phyloP scores from a whole-genome alignment of 2,888 invertebrate species.

The Marasmarcha lunaedactyla region DNA sequence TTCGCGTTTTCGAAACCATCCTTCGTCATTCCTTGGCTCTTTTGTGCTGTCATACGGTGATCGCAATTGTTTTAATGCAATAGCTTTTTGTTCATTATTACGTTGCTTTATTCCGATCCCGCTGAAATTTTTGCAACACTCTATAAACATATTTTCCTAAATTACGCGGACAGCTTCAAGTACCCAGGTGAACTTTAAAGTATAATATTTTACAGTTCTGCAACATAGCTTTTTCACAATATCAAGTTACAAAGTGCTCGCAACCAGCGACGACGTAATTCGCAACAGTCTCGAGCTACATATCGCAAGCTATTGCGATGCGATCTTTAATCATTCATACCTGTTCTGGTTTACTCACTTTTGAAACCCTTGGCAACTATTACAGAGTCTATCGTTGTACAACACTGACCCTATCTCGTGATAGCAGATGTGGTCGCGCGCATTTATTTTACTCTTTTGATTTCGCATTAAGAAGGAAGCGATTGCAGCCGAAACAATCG shows the following conservation, averaged over 20 bases:
- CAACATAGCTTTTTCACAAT: conserved; percentile 1
- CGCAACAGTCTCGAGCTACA: conserved; percentile 49
- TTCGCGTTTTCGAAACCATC: conserved; percentile 66
- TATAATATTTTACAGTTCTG: no score
- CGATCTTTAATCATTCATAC: conserved; percentile 48
- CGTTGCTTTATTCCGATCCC: no score
- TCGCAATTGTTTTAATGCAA: conserved; percentile 16
- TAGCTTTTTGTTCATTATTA: not conserved
- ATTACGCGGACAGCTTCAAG: no score
- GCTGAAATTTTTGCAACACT: no score
- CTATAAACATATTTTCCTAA: no score
- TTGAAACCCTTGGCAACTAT: conserved; percentile 12
- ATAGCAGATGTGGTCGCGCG: not conserved
- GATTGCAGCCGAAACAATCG: conserved; percentile 56
- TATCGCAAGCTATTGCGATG: conserved; percentile 65
- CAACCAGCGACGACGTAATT: conserved; percentile 27
- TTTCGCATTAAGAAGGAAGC: conserved; percentile 55
- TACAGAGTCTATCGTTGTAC: not conserved
- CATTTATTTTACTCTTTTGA: conserved; percentile 22
- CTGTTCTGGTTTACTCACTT: conserved; percentile 31
- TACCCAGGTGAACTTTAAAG: no score
- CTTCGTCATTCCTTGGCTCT: conserved; percentile 58
- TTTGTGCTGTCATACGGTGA: conserved; percentile 32
- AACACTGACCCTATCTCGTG: conserved; percentile 2
- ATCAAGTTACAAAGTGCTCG: not conserved